Base-by-base conservation (phyloP, 2,888 invertebrate species). In the Noctua fimbriata region DNA sequence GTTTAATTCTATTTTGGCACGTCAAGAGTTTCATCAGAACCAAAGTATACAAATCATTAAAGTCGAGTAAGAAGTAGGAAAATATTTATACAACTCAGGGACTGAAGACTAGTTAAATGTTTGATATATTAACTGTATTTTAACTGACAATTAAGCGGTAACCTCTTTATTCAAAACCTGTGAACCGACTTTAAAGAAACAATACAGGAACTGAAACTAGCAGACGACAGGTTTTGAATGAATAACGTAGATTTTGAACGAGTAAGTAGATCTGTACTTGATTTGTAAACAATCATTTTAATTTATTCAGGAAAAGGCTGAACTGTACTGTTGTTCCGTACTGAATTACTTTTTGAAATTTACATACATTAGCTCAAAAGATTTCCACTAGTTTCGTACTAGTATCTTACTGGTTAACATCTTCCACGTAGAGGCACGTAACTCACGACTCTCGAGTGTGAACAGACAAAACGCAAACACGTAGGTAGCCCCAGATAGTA, bases 21-120 rank as follows among this genome's bases (percentile, higher is more conserved):
- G 96, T 95, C 96, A 94, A 95, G 95, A 96, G 94, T 95, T 96
- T 96, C 96, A 96, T 96, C 96, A 96, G 96, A 97, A 97, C 97
- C 96, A 97, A 97, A 95, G 95, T 97, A 96, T 97, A 96, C 96
- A 96, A 96, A 96, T 96, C 96, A 96, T 96, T 96, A 96, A 96
- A 96, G 92, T 96, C 96, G 94, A 95, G 94, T 97, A 96, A 97
- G 96, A 95, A 94, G 96, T 97, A 97, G 96, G 96, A 95, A 96
- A 95, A 95, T 97, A 97, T 97, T 96, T 97, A 96, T 96, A 96
- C 95, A 96, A 96, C 94, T 93, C 96, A 95, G 96, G 96, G 97
- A 97, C 97, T 97, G 97, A 97, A 96, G 95, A 96, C 95, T 97
- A 96, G 96, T 94, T 97, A 97, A 96, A 96, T 95, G 96, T 97